Conservation (phyloP, 2,113 vertebrate species). For the Phasianus colchicus region DNA sequence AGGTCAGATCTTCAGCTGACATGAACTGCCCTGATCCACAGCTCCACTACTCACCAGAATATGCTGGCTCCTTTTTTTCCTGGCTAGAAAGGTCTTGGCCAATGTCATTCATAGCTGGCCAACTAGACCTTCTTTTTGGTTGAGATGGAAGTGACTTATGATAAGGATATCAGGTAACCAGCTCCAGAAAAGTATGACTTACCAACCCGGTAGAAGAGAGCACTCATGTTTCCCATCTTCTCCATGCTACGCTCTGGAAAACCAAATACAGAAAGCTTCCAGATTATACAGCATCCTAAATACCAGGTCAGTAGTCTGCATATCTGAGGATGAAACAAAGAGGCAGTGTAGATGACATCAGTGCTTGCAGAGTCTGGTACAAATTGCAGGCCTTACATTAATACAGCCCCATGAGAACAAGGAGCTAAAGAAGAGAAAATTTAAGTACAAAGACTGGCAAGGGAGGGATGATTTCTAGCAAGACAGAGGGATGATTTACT, state of each 20-base stretch:
- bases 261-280: neutral
- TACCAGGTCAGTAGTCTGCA: neutral
- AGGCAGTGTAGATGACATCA: neutral
- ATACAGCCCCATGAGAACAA: neutral
- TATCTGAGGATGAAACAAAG: neutral
- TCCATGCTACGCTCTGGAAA: neutral
- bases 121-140: neutral
- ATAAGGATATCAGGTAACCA: neutral
- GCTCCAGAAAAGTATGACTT: accelerated
- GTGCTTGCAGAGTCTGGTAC: neutral
- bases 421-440: neutral
- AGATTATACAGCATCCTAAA: neutral
- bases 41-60: neutral
- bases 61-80: neutral
- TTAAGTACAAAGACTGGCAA: neutral
- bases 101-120: accelerated
- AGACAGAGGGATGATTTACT: neutral
- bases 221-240: neutral
- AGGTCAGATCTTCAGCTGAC: neutral
- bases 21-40: neutral
- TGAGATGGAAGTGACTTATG: neutral
- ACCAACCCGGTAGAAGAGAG: neutral
- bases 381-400: neutral
- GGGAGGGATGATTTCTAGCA: neutral
- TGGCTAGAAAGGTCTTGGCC: accelerated